phyloP scores from a whole-genome alignment of 2,888 invertebrate species.

The Beris chalybata region DNA sequence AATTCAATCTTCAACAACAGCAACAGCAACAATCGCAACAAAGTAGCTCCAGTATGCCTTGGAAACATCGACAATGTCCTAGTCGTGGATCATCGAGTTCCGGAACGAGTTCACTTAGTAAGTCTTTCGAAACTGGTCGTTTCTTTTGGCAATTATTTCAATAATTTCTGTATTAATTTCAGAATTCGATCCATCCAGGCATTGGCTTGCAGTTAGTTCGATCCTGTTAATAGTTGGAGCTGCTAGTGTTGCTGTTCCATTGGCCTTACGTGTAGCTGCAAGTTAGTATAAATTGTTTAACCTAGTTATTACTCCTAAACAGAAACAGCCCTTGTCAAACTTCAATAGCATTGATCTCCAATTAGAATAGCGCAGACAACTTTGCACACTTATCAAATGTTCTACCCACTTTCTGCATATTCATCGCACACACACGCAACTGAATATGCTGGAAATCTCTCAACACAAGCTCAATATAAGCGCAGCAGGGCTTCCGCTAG shows the following conservation, averaged over 20 bases:
- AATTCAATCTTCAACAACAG: slow-evolving; percentile 50
- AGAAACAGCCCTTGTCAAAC: too few species aligned
- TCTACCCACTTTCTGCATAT: too few species aligned
- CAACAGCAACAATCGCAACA: slow-evolving; percentile 40
- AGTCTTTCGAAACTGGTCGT: slow-evolving; percentile 41
- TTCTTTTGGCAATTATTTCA: background rate
- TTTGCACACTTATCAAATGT: too few species aligned
- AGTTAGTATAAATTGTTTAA: slow-evolving; percentile 48
- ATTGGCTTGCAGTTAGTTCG: slow-evolving; percentile 77
- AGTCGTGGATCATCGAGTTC: slow-evolving; percentile 56
- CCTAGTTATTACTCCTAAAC: too few species aligned
- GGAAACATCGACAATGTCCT: slow-evolving; percentile 56
- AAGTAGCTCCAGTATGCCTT: slow-evolving; percentile 47
- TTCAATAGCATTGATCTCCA: too few species aligned
- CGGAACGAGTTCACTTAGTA: slow-evolving; percentile 56
- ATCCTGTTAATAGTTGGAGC: slow-evolving; percentile 76
- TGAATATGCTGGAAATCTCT: too few species aligned
- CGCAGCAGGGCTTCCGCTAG: too few species aligned
- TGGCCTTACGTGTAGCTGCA: slow-evolving; percentile 75
- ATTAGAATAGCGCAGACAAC: too few species aligned
- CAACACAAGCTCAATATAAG: too few species aligned
- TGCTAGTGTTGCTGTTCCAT: slow-evolving; percentile 77
- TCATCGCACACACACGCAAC: too few species aligned
- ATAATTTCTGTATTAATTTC: slow-evolving; percentile 32
- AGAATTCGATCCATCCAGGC: slow-evolving; percentile 65